phyloP scores from a whole-genome alignment of 2,888 invertebrate species.

The Calameuta idolon region DNA sequence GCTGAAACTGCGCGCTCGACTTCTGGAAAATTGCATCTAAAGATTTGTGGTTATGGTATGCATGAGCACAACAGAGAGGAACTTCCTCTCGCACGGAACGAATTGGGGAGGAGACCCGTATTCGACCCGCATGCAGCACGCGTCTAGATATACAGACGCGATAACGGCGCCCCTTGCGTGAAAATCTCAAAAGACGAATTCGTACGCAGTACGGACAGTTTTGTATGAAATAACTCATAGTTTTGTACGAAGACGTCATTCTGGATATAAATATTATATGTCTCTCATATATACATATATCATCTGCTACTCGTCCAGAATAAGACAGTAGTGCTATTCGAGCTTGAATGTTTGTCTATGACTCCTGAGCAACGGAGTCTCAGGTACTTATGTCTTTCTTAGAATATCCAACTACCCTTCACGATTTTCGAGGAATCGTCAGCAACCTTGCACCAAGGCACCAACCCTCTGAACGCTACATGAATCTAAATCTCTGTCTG shows the following conservation, averaged over 20 bases:
- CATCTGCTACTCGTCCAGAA: too few relatives aligned
- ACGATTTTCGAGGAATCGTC: too few relatives aligned
- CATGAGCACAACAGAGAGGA: too few relatives aligned
- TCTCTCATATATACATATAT: too few relatives aligned
- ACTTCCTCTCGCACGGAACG: conserved; percentile 47
- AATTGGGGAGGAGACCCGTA: conserved; percentile 24
- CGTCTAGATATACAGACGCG: conserved; percentile 38
- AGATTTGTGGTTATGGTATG: too few relatives aligned
- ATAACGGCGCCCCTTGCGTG: conserved; percentile 35
- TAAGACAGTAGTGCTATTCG: too few relatives aligned
- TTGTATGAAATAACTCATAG: too few relatives aligned
- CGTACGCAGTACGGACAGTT: not conserved
- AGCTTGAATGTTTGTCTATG: too few relatives aligned
- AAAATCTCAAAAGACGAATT: conserved; percentile 30
- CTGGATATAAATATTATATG: too few relatives aligned
- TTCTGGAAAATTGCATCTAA: too few relatives aligned
- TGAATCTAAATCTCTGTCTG: conserved; percentile 1
- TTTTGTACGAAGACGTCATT: too few relatives aligned
- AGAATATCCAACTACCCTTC: conserved; percentile 18
- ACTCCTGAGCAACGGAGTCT: not conserved
- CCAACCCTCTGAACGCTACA: conserved; percentile 3
- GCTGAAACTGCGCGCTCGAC: too few relatives aligned
- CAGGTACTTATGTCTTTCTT: conserved; percentile 5
- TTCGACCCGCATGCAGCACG: conserved; percentile 43
- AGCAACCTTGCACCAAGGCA: not conserved